Base-by-base conservation (phyloP, 2,113 vertebrate genomes). In the Phylloscopus trochiloides region DNA sequence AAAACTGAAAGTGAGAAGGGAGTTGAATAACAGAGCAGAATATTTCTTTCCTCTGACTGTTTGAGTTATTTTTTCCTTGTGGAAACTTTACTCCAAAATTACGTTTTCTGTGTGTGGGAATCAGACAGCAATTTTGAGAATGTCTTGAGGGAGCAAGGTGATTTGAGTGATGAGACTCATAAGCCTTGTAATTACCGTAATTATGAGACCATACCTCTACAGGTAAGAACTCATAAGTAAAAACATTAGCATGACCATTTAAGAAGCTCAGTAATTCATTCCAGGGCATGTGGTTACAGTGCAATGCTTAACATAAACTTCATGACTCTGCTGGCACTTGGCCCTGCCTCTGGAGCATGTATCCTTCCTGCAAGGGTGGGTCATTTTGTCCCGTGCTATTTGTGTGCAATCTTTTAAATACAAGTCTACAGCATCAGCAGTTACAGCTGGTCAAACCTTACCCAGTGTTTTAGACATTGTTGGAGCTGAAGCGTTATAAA, bases 121-220 rank as follows among this genome's bases (percentile, higher is more conserved):
- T 95, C 92, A 96, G 88, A 90, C 85, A 89, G 83, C 86, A 93
- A 80, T 97, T 94, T 96, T 92, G 90, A 95, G 96, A 97, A 96
- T 86, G 93, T 86, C 88, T 97, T 87, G 86, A 95, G 88, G 97
- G 94, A 97, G 96, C 82, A 72, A 92, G 59, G 72, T 95, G 75
- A 95, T 91, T 92, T 89, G 85, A 88, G 86, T 96, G 94, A 97
- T 95, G 96, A 96, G 90, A 92, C 82, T 95, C 91, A 55, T 96
- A 81, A 86, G 88, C 73, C 90, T 97, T 96, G 93, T 97, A 97
- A 98, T 97, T 97, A 97, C 90, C 15, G n/a, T 96, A 96, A 97
- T 97, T 96, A 96, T 92, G 95, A 93, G 96, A 83, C 87, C 88
- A 87, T 93, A 94, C 85, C 92, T 96, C 94, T 96, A 92, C 93